phyloP scores from a whole-genome alignment of 2,797 vertebrate genomes.

The Avahi laniger region DNA sequence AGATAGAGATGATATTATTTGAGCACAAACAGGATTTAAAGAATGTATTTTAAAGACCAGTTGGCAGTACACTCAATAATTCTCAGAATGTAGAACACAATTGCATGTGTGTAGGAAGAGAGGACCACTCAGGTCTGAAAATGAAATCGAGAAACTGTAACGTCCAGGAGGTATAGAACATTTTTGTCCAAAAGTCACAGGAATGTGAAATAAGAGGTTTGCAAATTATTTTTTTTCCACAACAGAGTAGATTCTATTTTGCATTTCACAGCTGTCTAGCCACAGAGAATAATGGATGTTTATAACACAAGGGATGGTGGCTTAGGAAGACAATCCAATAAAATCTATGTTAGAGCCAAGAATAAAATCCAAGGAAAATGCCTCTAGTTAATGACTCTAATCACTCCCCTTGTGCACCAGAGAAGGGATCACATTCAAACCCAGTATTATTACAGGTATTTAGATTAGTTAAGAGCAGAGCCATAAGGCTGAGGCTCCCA shows the following conservation, averaged over 20 bases:
- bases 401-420: not conserved
- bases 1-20: not conserved
- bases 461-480: not conserved
- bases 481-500: not conserved
- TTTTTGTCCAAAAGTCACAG: constrained; percentile 45
- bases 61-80: constrained; percentile 20
- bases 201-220: constrained; percentile 53
- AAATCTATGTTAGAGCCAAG: constrained; percentile 21
- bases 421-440: constrained; percentile 7
- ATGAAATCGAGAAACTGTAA: constrained; percentile 35
- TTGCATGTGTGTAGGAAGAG: not conserved
- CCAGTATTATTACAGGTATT: not conserved
- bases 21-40: constrained; percentile 18
- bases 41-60: constrained; percentile 27
- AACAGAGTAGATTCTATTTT: not conserved
- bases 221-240: constrained; percentile 1
- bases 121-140: constrained; percentile 20
- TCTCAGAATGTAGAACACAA: not conserved
- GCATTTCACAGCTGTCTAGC: constrained; percentile 20
- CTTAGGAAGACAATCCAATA: constrained; percentile 46
- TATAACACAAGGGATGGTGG: not conserved
- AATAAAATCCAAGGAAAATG: constrained; percentile 50
- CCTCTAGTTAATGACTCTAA: constrained; percentile 44
- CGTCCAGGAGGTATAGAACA: not conserved
- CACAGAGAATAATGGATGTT: not conserved